A percentile compares a stretch with the other conserved stretches of the same genome.
phyloP scores from a whole-genome alignment of 2,113 vertebrate species.

The Eulemur rufifrons region DNA sequence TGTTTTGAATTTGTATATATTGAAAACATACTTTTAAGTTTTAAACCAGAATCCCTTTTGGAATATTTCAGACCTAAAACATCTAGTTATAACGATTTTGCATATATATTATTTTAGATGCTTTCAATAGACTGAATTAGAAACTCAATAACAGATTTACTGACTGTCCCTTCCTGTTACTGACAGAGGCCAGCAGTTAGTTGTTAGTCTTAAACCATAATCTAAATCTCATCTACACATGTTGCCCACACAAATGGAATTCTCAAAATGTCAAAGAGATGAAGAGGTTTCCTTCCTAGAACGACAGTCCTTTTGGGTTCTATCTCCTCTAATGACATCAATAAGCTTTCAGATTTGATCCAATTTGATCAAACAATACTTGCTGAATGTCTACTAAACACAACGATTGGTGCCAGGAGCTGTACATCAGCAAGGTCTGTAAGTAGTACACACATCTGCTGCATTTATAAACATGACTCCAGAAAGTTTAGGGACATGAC shows the following conservation, averaged over 20 bases:
- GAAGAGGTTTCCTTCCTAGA: background rate
- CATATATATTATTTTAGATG: conserved; percentile 25
- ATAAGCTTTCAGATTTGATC: background rate
- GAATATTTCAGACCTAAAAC: background rate
- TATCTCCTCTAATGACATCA: background rate
- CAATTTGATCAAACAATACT: conserved; percentile 22
- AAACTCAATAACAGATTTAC: background rate
- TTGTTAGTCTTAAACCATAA: conserved; percentile 15
- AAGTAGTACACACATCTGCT: background rate
- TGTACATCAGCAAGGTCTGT: background rate
- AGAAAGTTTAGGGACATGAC: conserved; percentile 25
- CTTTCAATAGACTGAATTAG: background rate
- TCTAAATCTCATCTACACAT: background rate
- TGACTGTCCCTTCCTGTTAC: background rate
- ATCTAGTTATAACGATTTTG: background rate
- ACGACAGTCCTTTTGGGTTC: background rate
- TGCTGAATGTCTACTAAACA: background rate
- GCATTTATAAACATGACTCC: conserved; percentile 40
- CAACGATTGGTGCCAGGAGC: background rate
- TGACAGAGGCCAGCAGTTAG: background rate
- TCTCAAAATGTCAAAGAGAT: conserved; percentile 25
- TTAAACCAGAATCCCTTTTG: conserved; percentile 13
- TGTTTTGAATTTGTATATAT: background rate
- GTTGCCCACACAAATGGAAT: background rate
- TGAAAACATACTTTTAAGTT: conserved; percentile 5